A percentile compares a stretch with the other conserved stretches of the same genome.
These are phyloP conservation scores for Dasypus novemcinctus DNA, from an alignment of 2,113 vertebrate genomes.

Conservation along the genomic window DNA sequence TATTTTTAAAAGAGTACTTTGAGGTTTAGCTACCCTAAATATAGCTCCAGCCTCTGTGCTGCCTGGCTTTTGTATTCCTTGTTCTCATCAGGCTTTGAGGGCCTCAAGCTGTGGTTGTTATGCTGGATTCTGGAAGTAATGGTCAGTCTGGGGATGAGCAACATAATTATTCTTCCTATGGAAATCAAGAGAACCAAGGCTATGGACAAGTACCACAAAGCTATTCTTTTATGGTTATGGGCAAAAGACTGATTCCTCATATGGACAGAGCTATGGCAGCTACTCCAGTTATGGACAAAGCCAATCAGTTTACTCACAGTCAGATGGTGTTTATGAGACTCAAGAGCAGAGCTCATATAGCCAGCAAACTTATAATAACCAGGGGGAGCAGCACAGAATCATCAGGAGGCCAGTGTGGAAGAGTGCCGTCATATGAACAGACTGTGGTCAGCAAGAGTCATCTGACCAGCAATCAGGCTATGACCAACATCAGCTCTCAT, in stretches of 20 bases:
- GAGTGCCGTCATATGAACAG: too few species aligned
- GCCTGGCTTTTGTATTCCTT: too few species aligned
- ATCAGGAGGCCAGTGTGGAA: too few species aligned
- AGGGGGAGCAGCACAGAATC: conserved; percentile 84
- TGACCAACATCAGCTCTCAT: too few species aligned
- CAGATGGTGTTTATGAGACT: conserved; percentile 84
- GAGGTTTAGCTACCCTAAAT: too few species aligned
- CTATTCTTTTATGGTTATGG: conserved; percentile 87
- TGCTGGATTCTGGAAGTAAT: too few species aligned
- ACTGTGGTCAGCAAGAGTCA: too few species aligned
- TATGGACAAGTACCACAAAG: conserved; percentile 89
- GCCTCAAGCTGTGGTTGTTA: too few species aligned
- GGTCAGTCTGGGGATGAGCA: too few species aligned
- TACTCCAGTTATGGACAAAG: conserved; percentile 86
- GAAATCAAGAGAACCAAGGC: conserved; percentile 84
- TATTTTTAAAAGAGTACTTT: neutral
- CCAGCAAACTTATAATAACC: conserved; percentile 84
- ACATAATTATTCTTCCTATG: conserved; percentile 92
- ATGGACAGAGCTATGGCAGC: conserved; percentile 83
- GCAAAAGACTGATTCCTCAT: conserved; percentile 85
- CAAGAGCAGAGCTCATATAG: conserved; percentile 85
- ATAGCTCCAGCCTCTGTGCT: too few species aligned
- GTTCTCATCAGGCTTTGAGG: too few species aligned
- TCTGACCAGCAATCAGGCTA: too few species aligned
- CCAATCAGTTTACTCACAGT: conserved; percentile 86